A percentile compares a stretch with the other conserved stretches of the same genome.
Evolutionary conservation across 2,888 invertebrate genomes (phyloP).

Genomic region (Macaria liturata): DNA sequence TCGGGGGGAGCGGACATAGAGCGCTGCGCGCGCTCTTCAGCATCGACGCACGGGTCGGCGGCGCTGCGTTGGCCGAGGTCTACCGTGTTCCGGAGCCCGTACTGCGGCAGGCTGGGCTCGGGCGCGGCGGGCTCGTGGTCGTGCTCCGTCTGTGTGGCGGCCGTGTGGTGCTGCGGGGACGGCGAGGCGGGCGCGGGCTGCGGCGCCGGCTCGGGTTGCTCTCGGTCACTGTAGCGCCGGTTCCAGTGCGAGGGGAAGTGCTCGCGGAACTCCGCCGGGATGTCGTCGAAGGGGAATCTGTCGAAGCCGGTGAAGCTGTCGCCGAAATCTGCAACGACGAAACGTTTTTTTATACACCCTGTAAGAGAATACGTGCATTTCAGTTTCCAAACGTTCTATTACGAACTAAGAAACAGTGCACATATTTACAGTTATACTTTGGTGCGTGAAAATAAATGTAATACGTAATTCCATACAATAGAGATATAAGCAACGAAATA

Average conservation of each 20-base stretch:
- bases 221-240: constrained; percentile 63
- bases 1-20: constrained; percentile 92
- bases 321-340: constrained; percentile 73
- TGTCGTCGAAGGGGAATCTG: constrained; percentile 80
- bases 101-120: constrained; percentile 79
- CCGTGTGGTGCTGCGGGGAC: constrained; percentile 54
- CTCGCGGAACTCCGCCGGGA: constrained; percentile 76
- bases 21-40: constrained; percentile 85
- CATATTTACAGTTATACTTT: too few relatives aligned
- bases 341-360: constrained; percentile 54
- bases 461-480: too few relatives aligned
- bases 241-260: constrained; percentile 76
- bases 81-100: constrained; percentile 90
- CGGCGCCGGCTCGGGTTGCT: constrained; percentile 47
- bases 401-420: constrained; percentile 1
- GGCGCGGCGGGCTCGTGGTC: constrained; percentile 51
- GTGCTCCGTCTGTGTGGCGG: constrained; percentile 72
- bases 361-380: constrained; percentile 31
- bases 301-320: constrained; percentile 78
- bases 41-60: constrained; percentile 78
- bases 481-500: too few relatives aligned
- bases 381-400: not conserved
- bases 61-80: constrained; percentile 88
- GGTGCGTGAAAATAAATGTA: too few relatives aligned
- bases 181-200: constrained; percentile 42